A percentile compares a stretch with the other conserved stretches of the same genome.
Evolutionary conservation across 2,797 vertebrate species (phyloP).

Genomic region (Phataginus tetradactyla): DNA sequence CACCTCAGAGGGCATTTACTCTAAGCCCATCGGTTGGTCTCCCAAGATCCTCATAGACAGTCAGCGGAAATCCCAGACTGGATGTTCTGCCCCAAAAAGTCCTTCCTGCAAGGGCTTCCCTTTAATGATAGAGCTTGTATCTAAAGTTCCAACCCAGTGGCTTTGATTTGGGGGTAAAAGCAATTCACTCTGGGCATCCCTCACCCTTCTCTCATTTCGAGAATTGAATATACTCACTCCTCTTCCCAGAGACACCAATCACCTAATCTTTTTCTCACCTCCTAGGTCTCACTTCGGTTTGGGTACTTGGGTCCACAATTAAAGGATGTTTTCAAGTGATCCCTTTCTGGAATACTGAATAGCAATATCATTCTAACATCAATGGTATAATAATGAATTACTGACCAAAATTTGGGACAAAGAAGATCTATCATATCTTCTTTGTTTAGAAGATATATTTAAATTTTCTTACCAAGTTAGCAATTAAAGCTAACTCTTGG

Average conservation of each 20-base stretch:
- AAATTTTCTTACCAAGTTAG: not conserved
- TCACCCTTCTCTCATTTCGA: not conserved
- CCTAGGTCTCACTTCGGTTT: not conserved
- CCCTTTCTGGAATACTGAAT: not conserved
- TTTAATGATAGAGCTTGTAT: not conserved
- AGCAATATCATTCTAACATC: not conserved
- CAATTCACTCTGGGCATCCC: not conserved
- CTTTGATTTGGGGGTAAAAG: not conserved
- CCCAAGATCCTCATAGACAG: not conserved
- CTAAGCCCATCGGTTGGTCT: not conserved
- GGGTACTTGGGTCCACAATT: not conserved
- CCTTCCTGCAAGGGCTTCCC: not conserved
- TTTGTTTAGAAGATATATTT: constrained; percentile 6
- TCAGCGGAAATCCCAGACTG: not conserved
- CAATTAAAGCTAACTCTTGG: not conserved
- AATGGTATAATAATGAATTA: not conserved
- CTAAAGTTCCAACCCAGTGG: not conserved
- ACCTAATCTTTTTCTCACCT: not conserved
- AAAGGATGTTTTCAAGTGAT: not conserved
- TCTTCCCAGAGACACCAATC: not conserved
- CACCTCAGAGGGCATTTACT: not conserved
- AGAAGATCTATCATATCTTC: not conserved
- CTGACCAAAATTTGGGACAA: not conserved
- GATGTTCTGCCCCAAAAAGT: not conserved
- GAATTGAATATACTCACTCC: not conserved